These are phyloP conservation scores for Balaeniceps rex DNA, from an alignment of 2,113 vertebrate species.

Conservation along the genomic window DNA sequence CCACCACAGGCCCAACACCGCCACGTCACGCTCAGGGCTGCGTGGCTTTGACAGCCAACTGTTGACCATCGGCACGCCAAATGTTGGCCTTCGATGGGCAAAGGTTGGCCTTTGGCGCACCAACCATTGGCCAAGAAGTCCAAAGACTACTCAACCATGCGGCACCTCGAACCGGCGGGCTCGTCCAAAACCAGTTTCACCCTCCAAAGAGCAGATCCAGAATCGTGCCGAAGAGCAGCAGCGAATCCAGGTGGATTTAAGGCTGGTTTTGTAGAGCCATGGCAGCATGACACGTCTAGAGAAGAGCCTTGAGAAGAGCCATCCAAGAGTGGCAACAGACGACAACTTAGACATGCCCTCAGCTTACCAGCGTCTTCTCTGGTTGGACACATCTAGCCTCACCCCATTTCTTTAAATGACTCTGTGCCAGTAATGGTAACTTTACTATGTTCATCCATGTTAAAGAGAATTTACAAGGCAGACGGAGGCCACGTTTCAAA, in stretches of 20 bases:
- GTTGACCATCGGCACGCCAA: too few relatives aligned
- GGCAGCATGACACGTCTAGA: rapidly evolving
- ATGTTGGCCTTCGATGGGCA: too few relatives aligned
- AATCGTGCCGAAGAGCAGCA: rapidly evolving
- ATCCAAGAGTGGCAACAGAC: too few relatives aligned
- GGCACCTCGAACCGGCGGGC: rapidly evolving
- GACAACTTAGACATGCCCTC: not conserved
- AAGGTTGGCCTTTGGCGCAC: rapidly evolving
- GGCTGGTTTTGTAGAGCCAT: not conserved
- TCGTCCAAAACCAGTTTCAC: too few relatives aligned
- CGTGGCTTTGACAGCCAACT: not conserved
- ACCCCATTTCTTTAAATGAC: not conserved
- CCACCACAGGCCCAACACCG: not conserved
- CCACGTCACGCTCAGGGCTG: not conserved
- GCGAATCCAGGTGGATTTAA: not conserved
- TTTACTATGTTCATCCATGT: rapidly evolving
- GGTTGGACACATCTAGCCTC: not conserved
- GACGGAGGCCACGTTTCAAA: not conserved
- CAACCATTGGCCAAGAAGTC: not conserved
- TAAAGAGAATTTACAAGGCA: not conserved
- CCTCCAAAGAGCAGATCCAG: too few relatives aligned
- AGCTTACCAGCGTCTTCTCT: not conserved
- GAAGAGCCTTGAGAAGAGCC: not conserved
- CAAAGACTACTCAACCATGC: not conserved
- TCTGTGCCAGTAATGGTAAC: rapidly evolving